A percentile compares a stretch with the other conserved stretches of the same genome.
phyloP scores from a whole-genome alignment of 2,888 invertebrate genomes.

The Chaetogeoica ovagalla region DNA sequence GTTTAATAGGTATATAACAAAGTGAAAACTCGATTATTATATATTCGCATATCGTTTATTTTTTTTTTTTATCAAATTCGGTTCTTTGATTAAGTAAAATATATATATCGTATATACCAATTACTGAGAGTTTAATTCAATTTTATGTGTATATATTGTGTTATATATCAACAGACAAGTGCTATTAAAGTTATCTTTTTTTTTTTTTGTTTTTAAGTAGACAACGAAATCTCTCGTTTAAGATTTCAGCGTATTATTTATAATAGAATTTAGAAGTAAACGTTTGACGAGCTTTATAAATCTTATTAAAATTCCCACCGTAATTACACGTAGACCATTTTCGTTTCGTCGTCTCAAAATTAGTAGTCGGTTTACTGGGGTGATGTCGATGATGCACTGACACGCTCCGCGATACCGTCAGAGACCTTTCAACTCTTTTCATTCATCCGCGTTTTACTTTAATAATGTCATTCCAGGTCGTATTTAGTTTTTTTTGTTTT shows the following conservation, averaged over 20 bases:
- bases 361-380: not conserved
- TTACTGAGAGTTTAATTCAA: slow-evolving; percentile 8
- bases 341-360: not conserved
- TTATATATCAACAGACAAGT: not conserved
- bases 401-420: too few relatives aligned
- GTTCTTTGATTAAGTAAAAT: not conserved
- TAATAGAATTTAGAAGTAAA: not conserved
- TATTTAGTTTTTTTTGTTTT: too few relatives aligned
- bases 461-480: too few relatives aligned
- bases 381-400: too few relatives aligned
- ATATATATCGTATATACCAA: not conserved
- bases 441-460: too few relatives aligned
- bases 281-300: not conserved
- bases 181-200: slow-evolving; percentile 8
- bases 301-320: not conserved
- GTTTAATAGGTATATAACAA: not conserved
- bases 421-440: too few relatives aligned
- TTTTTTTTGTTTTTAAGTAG: slow-evolving; percentile 4
- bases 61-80: not conserved
- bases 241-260: not conserved
- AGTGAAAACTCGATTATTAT: slow-evolving; percentile 16
- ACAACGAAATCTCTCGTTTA: not conserved
- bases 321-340: not conserved
- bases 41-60: not conserved
- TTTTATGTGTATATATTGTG: not conserved